Conservation (phyloP, 2,113 vertebrate species). For the Natator depressus region DNA sequence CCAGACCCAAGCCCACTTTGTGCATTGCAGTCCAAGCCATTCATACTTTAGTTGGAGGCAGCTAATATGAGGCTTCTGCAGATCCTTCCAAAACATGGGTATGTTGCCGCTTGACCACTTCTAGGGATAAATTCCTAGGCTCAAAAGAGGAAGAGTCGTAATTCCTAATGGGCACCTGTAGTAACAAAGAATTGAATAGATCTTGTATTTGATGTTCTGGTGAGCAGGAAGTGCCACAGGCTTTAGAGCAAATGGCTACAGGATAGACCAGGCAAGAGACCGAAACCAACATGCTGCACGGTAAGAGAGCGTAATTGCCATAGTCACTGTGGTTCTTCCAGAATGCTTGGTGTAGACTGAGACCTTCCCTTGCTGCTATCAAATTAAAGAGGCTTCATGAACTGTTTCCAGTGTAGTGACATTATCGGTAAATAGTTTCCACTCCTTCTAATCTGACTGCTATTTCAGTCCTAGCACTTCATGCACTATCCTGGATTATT, state of each 20-base stretch:
- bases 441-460: background rate
- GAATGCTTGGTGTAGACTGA: accelerated
- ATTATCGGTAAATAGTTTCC: background rate
- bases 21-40: background rate
- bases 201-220: background rate
- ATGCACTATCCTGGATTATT: background rate
- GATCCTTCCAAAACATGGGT: accelerated
- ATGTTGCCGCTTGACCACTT: accelerated
- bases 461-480: background rate
- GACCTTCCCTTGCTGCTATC: background rate
- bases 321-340: background rate
- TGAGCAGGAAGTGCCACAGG: background rate
- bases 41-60: background rate
- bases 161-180: background rate
- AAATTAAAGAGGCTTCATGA: background rate
- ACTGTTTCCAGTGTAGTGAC: background rate
- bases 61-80: accelerated
- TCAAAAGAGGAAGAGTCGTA: background rate
- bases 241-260: background rate
- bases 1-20: background rate
- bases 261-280: background rate
- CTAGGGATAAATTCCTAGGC: accelerated
- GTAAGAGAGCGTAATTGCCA: accelerated
- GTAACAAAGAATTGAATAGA: background rate
- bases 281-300: background rate